Base-by-base conservation (phyloP, 2,888 invertebrate genomes). In the Drosophila affinis region DNA sequence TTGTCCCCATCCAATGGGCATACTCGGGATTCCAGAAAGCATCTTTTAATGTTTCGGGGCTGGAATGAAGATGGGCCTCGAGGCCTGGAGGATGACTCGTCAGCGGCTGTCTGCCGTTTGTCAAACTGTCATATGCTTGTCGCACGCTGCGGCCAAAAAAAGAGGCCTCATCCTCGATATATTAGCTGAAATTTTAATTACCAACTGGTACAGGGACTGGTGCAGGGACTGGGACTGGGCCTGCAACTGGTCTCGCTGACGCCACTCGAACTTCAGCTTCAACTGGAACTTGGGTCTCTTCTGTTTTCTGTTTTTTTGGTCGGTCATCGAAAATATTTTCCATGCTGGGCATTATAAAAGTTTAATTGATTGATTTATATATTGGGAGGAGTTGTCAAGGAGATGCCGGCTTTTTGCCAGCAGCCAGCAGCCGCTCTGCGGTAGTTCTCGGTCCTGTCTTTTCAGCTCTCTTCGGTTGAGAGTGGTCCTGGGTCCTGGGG, bases 281-380 rank as follows among this genome's bases (percentile, higher is more conserved):
- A 27, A 56, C 53, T 61, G 63, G 69, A 32, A 57, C 58, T 65
- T 61, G 7, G n/a, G 29, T 46, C 47, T 55, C 56, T 68, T 3
- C 21, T 21, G 21, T 3, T 59, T 68, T 18, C 18, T 18, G 18
- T 18, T 18, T 62, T 55, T 60, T 54, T 44, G 45, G 6, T 6
- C 27, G 57, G 52, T 46, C 56, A 49, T 62, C 29, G 62, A 55
- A 75, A 71, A 81, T 82, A 84, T 80, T 76, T 77, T 70, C 59
- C 79, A 79, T 81, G 72, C 76, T 60, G 60, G 59, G 74, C 80
- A 87, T 90, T 89, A 88, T 90, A 89, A 87, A 90, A 91, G 90
- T 91, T 91, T 91, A 91, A 91, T 91, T 92, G 92, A 92, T 91
- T 91, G 92, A 91, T 91, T 91, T 92, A 91, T 91, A 91, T 90